Evolutionary conservation across 2,113 vertebrate species (phyloP).

Genomic region (Cynopterus brachyotis): DNA sequence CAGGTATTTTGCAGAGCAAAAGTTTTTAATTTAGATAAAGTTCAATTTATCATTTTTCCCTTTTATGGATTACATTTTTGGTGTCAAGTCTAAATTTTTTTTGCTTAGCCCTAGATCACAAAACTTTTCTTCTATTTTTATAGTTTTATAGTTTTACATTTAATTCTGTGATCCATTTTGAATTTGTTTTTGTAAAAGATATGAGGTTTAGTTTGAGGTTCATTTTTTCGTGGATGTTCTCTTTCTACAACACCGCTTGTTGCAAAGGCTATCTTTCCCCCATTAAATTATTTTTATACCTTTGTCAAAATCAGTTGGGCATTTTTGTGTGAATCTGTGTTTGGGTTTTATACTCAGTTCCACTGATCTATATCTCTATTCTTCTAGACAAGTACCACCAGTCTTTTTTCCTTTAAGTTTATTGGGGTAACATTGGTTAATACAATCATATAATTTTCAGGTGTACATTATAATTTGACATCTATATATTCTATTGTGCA

Average conservation of each 20-base stretch:
- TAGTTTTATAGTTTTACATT: not conserved
- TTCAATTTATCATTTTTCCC: not conserved
- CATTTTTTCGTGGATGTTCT: not conserved
- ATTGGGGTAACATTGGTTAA: too few species aligned
- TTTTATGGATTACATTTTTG: not conserved
- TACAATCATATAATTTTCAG: too few species aligned
- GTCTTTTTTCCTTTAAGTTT: not conserved
- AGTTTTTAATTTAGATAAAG: not conserved
- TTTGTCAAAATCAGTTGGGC: not conserved
- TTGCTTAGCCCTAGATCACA: not conserved
- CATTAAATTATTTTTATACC: not conserved
- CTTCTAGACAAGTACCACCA: not conserved
- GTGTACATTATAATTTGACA: too few species aligned
- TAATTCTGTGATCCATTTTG: not conserved
- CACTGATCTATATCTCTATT: not conserved
- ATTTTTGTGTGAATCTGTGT: not conserved
- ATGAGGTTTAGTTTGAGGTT: not conserved
- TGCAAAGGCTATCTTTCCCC: not conserved
- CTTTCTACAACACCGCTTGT: not conserved
- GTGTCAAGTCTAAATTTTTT: not conserved
- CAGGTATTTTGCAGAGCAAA: not conserved
- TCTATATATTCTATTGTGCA: too few species aligned
- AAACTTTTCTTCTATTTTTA: not conserved
- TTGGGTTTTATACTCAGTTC: not conserved
- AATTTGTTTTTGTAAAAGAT: not conserved